Base-by-base conservation (phyloP, 2,888 invertebrate species). In the Cryptophagus acutangulus region DNA sequence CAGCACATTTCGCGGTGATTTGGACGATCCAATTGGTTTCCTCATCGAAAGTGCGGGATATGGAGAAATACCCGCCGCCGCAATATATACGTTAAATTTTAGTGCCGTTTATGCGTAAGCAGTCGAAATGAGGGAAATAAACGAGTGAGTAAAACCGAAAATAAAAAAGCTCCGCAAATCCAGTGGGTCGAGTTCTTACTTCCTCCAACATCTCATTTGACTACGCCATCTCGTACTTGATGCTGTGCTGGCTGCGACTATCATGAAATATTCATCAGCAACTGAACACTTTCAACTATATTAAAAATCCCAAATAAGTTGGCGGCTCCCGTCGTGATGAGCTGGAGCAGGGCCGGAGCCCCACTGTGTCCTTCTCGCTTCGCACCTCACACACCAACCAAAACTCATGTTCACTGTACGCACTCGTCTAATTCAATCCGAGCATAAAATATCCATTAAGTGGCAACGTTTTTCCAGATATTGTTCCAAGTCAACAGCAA, bases 211-310 rank as follows among this genome's bases (percentile, higher is more conserved):
- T 60, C 66, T 66, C 65, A 66, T 66, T 66, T 65, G 61, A 57
- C 60, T 63, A 46, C 44, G 41, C 10, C 38, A 45, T 46, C 57
- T 57, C 59, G 57, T 57, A 62, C 62, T 66, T 64, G 63, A 63
- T 65, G 65, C 63, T 31, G 12, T 28, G n/a, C n/a, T n/a, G 58
- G 62, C 56, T 61, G 60, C 62, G 65, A 63, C 65, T 64, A 67
- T 69, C 70, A 70, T 70, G 70, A 69, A 69, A 69, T 70, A 70
- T 70, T 70, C 70, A 70, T 70, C 65, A 66, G 60, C 55, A 58
- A 61, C 59, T 64, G 61, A 66, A 67, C 66, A 66, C 67, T 67
- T 65, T 67, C 65, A 62, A 61, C 65, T 67, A 68, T 70, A 69
- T 69, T 69, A 70, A 69, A 70, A 69, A 66, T 65, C 66, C 64